Conservation (phyloP, 2,113 vertebrate species). For the Podarcis muralis region DNA sequence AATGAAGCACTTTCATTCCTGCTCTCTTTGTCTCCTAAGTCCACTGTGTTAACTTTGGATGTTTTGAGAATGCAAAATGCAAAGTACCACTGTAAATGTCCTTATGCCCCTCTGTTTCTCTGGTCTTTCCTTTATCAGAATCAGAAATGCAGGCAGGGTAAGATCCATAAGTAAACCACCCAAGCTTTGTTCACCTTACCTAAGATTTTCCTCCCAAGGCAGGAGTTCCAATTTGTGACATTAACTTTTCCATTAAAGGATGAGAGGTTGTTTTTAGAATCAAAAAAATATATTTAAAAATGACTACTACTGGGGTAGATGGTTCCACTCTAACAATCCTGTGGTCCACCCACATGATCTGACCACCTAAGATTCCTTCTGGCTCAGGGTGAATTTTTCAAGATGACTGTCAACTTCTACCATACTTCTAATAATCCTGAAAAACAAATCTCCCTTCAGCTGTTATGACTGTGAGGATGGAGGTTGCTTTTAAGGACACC, state of each 20-base stretch:
- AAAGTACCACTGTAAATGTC: neutral
- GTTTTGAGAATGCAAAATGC: neutral
- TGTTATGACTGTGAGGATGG: neutral
- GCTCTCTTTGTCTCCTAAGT: neutral
- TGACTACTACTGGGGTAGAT: too few relatives aligned
- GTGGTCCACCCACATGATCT: neutral
- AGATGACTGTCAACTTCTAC: neutral
- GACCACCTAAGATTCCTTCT: neutral
- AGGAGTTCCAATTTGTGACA: neutral
- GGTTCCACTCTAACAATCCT: neutral
- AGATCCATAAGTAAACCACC: too few relatives aligned
- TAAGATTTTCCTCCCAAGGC: neutral
- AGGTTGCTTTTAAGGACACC: neutral
- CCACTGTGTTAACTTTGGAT: neutral
- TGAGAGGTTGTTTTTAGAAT: neutral
- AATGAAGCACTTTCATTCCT: neutral
- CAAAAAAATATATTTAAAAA: neutral
- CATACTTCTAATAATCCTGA: neutral
- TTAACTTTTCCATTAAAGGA: neutral
- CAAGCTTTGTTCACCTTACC: neutral
- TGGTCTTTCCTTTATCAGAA: neutral
- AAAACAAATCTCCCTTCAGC: neutral
- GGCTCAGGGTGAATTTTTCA: neutral
- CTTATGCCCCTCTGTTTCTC: neutral
- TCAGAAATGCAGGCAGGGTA: neutral